Evolutionary conservation across 2,888 invertebrate genomes (phyloP).

Genomic region (Galeopsomyia nigrocyanea): DNA sequence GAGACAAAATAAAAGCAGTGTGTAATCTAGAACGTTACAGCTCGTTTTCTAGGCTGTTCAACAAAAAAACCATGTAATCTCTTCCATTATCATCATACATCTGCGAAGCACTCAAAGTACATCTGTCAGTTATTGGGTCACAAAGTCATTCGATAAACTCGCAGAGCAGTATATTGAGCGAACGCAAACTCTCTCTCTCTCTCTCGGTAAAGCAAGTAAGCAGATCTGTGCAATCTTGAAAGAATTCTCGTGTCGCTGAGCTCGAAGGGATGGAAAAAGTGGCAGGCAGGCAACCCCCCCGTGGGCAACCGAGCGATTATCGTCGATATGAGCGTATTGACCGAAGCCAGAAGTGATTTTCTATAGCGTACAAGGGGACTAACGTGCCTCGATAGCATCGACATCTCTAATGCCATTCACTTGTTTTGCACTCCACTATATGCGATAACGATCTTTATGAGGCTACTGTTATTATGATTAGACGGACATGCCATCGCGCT

Average conservation of each 20-base stretch:
- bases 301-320: constrained; percentile 43
- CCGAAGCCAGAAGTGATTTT: constrained; percentile 63
- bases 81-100: too few species aligned
- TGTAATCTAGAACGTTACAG: too few species aligned
- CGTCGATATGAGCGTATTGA: constrained; percentile 51
- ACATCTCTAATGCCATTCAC: constrained; percentile 63
- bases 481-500: constrained; percentile 45
- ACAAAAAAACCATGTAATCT: too few species aligned
- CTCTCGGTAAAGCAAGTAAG: background rate
- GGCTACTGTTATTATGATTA: constrained; percentile 52
- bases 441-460: constrained; percentile 61
- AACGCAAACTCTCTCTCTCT: background rate
- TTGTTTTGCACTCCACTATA: constrained; percentile 58
- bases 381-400: constrained; percentile 50
- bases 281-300: constrained; percentile 38
- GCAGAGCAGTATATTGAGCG: background rate
- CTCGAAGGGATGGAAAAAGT: background rate
- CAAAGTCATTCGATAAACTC: constrained; percentile 18
- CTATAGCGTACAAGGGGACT: constrained; percentile 52
- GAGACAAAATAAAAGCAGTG: too few species aligned
- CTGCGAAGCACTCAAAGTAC: too few species aligned
- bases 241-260: constrained; percentile 53
- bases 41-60: too few species aligned
- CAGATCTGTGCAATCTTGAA: constrained; percentile 50
- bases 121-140: background rate